Evolutionary conservation across 2,113 vertebrate genomes (phyloP), one percentile per base, ranked within the genome.

Genomic region (Phyllostomus hastatus): DNA sequence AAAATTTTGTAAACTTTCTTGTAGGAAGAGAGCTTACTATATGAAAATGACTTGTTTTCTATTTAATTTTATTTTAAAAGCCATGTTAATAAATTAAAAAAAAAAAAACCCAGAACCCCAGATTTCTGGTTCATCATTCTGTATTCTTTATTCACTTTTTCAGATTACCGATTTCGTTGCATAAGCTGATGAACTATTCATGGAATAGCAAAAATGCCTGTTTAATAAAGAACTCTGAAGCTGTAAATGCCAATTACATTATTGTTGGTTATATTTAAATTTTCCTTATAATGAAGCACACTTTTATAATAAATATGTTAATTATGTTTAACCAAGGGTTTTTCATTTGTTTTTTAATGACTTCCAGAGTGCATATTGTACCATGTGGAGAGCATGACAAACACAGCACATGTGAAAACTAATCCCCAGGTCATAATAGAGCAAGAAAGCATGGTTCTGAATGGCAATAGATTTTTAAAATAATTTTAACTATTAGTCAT

Each of bases 281-380:
- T 99, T 99, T 99, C 99, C 99, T 99, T 99, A 99, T 98, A 99
- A 99, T 99, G 99, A 99, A 99, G 95, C 97, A 99, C 98, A 98
- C 98, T 99, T 99, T 99, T 99, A 97, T 99, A 99, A 97, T 97
- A 98, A 97, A 98, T n/a, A 95, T 87, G 41, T 80, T 52, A 78
- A 61, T 31, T 91, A 43, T 93, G 93, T 90, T 93, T 81, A 89
- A 73, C 92, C 69, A 43, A 46, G n/a, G 31, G 64, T 57, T 80
- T 35, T 14, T 10, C 26, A 0, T 24, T 73, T 81, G 24, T 35
- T 84, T 88, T 54, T 57, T 59, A 73, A n/a, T 80, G 64, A 83
- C 15, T 78, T 87, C 31, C 17, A 22, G 11, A 52, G n/a, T 16
- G 7, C 59, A 57, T 11, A 50, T 3, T 85, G 15, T 22, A 78